Evolutionary conservation across 2,797 vertebrate species (phyloP).

Genomic region (Cossypha polioptera): DNA sequence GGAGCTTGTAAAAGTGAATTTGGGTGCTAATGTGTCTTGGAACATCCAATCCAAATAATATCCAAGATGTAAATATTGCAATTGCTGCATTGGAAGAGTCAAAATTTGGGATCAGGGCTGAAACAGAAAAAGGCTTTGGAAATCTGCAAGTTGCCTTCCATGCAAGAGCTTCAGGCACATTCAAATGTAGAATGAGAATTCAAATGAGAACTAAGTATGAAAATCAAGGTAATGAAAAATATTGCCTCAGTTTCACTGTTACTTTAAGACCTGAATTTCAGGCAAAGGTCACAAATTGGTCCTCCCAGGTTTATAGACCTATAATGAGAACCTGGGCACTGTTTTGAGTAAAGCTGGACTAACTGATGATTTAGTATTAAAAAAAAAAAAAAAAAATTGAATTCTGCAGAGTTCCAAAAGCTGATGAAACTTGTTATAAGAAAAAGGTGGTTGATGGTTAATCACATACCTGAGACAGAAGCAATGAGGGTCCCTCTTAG

Average conservation of each 20-base stretch:
- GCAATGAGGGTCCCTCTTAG: not conserved
- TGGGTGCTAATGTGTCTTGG: not conserved
- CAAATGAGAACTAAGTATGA: not conserved
- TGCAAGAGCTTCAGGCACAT: not conserved
- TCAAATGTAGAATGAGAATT: not conserved
- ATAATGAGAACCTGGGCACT: not conserved
- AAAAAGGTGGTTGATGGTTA: not conserved
- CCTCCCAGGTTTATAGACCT: not conserved
- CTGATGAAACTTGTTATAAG: not conserved
- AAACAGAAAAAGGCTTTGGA: not conserved
- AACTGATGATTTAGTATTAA: not conserved
- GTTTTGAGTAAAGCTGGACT: not conserved
- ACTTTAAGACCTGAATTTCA: slow-evolving; percentile 3
- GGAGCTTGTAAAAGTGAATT: not conserved
- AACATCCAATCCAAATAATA: not conserved
- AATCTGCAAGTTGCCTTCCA: not conserved
- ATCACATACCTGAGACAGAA: not conserved
- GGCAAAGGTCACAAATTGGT: not conserved
- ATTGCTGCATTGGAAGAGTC: not conserved
- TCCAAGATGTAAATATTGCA: not conserved
- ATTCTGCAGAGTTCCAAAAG: not conserved
- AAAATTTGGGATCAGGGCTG: not conserved
- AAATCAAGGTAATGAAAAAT: not conserved
- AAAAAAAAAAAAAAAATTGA: not conserved
- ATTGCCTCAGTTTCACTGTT: not conserved